phyloP scores from a whole-genome alignment of 1,140 invertebrate genomes.

The Drosophila mauritiana region DNA sequence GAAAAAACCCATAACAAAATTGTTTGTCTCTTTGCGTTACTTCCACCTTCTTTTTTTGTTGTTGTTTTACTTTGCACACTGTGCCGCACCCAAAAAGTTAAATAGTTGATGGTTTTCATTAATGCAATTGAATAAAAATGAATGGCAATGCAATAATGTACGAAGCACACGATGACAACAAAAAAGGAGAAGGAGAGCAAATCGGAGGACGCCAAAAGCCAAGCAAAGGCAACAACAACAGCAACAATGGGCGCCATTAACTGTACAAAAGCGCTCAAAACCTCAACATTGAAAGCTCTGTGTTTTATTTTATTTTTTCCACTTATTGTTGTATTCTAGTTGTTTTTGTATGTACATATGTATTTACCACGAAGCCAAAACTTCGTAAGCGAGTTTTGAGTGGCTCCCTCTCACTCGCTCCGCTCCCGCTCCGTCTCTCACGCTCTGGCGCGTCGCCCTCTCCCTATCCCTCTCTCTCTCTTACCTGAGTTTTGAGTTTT shows the following conservation, averaged over 20 bases:
- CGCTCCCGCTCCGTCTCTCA: slow-evolving; percentile 18
- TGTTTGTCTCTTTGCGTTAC: slow-evolving; percentile 5
- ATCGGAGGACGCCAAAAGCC: slow-evolving; percentile 24
- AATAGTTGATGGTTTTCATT: slow-evolving; percentile 18
- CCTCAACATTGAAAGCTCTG: slow-evolving; percentile 30
- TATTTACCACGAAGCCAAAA: slow-evolving; percentile 54
- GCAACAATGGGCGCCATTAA: slow-evolving; percentile 7
- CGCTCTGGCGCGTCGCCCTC: slow-evolving; percentile 2
- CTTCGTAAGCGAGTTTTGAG: slow-evolving; percentile 50
- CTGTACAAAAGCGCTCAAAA: slow-evolving; percentile 40
- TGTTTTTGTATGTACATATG: slow-evolving; percentile 45
- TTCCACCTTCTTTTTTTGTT: slow-evolving; percentile 18
- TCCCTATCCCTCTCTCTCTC: slow-evolving; percentile 17
- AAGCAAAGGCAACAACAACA: slow-evolving; percentile 16
- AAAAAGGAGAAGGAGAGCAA: slow-evolving; percentile 33
- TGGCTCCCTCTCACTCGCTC: slow-evolving; percentile 2
- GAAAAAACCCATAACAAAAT: slow-evolving; percentile 30
- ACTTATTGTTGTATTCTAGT: no score
- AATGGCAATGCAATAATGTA: slow-evolving; percentile 22
- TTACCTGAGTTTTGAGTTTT: slow-evolving; percentile 40
- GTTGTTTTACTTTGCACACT: not conserved
- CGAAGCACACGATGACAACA: slow-evolving; percentile 46
- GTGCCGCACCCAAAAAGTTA: slow-evolving; percentile 37
- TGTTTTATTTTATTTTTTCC: slow-evolving; percentile 11
- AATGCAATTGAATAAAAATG: slow-evolving; percentile 2